Conservation (phyloP, 1,140 invertebrate species). For the Heliconius congener region DNA sequence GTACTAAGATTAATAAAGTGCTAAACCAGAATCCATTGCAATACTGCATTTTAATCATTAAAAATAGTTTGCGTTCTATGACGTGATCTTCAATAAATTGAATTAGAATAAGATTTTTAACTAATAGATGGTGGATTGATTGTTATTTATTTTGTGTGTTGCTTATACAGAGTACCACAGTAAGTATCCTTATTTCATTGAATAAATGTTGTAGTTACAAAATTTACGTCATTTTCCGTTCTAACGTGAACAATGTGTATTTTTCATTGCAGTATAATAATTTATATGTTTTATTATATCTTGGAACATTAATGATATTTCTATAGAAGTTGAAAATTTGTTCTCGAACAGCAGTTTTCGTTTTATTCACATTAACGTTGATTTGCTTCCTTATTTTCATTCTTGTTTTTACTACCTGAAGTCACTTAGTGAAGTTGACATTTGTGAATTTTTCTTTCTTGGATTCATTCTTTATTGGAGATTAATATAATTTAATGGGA, state of each 20-base stretch:
- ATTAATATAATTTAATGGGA: too few relatives aligned
- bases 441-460: constrained; percentile 5
- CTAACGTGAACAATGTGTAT: constrained; percentile 22
- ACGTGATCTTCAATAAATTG: constrained; percentile 33
- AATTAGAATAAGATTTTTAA: constrained; percentile 30
- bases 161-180: constrained; percentile 19
- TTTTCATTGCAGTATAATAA: constrained; percentile 12
- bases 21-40: constrained; percentile 32
- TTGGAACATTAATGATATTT: background rate
- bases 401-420: background rate
- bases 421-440: background rate
- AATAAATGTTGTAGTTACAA: background rate
- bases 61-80: constrained; percentile 33
- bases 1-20: constrained; percentile 18
- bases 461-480: background rate
- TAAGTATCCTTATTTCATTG: constrained; percentile 21
- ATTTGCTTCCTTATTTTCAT: background rate
- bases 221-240: constrained; percentile 2
- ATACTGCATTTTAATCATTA: constrained; percentile 27
- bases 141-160: constrained; percentile 29
- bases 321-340: background rate
- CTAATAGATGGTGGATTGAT: constrained; percentile 51
- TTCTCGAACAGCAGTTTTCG: background rate
- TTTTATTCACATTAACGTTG: background rate
- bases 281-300: constrained; percentile 24